Evolutionary conservation across 2,888 invertebrate genomes (phyloP), one percentile per base, ranked within the genome.

Genomic region (Hoplodrina ambigua): DNA sequence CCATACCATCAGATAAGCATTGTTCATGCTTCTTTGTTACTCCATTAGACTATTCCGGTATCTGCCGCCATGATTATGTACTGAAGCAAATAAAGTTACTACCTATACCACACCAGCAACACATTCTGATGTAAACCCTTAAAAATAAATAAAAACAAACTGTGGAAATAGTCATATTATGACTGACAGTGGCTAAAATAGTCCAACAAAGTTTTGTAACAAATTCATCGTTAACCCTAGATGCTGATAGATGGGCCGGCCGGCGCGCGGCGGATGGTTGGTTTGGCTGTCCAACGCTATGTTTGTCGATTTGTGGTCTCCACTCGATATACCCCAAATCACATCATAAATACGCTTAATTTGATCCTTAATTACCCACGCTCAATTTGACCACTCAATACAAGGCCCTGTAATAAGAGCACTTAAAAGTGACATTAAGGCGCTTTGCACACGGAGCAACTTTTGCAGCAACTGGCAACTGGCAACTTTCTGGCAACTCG

Each of bases 1-100:
- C 25, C 17, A 37, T 56, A 44, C 41, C 13, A 50, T 74, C n/a
- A 52, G 75, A 55, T 56, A 33, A 74, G 33, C 30, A 30, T 74
- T 56, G 49, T 64, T 50, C 33, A 19, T 25, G 13, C 19, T 66
- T 41, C 50, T 75, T 56, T 56, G 66, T 75, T 54, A 13, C 19
- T 46, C 17, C 11, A 46, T 11, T 7, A 54, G 17, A 50, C 20
- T 33, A 10, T 41, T 50, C 10, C 0, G 30, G 13, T 49, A 37
- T 49, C 5, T 2, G 17, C 17, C 30, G 37, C 30, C 3, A 30
- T 46, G 7, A 37, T 55, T 8, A 8, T n/a, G 0, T 17, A 10
- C 5, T 19, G 15, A 3, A 44, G 13, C 37, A 1, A 63, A 55
- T 30, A 15, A 50, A 50, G n/a, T 4, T 50, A 50, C 19, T 19